These are phyloP conservation scores for Piscicola geometra DNA, from an alignment of 2,888 invertebrate genomes.

Conservation along the genomic window DNA sequence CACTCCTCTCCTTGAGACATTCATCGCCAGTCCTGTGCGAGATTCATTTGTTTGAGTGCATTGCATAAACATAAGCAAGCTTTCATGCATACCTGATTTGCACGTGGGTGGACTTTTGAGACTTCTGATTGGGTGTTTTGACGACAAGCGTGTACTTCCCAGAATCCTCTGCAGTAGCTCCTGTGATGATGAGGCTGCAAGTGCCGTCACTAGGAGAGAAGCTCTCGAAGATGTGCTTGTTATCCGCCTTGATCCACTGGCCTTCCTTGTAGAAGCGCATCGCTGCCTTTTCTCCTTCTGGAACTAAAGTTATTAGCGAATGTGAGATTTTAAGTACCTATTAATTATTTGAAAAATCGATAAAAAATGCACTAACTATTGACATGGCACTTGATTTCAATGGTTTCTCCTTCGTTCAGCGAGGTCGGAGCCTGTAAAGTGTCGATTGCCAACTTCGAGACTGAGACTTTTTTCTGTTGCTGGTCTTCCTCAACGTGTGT, in stretches of 20 bases:
- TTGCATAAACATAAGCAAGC: no score
- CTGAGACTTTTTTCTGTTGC: neutral
- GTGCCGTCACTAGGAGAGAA: neutral
- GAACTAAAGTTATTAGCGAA: neutral
- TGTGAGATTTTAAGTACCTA: neutral
- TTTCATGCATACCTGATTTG: neutral
- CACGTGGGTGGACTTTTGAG: constrained; percentile 2
- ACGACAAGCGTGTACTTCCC: constrained; percentile 1
- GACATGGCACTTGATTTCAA: constrained; percentile 10
- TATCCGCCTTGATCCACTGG: constrained; percentile 4
- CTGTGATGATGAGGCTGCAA: neutral
- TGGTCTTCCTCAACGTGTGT: neutral
- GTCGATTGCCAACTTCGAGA: neutral
- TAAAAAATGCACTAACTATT: neutral
- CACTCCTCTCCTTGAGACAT: neutral
- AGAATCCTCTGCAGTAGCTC: neutral
- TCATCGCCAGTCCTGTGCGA: neutral
- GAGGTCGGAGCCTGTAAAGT: neutral
- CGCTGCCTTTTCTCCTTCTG: neutral
- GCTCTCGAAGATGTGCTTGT: neutral
- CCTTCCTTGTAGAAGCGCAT: neutral
- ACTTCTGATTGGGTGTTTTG: constrained; percentile 2
- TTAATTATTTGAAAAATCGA: neutral
- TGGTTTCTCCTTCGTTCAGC: neutral
- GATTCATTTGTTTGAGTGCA: no score